phyloP scores from a whole-genome alignment of 2,113 vertebrate species.

The Grammatotria lemairii region DNA sequence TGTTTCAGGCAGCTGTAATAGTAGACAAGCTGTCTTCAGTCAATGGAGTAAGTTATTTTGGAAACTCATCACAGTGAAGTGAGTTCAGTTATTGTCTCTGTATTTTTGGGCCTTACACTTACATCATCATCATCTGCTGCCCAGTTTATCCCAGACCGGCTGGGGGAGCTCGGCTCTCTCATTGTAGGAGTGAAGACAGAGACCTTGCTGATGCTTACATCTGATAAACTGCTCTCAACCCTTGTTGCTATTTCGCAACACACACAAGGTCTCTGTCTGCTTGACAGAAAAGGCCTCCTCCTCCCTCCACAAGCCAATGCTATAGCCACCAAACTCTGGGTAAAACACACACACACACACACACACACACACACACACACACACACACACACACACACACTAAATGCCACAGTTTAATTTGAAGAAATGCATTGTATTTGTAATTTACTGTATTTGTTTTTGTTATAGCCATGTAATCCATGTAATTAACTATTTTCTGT shows the following conservation, averaged over 20 bases:
- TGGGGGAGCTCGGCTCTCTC: slow-evolving; percentile 65
- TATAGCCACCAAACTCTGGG: slow-evolving; percentile 72
- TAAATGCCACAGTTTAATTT: background rate
- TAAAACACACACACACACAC: slow-evolving; percentile 3
- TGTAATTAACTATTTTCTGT: background rate
- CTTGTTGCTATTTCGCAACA: slow-evolving; percentile 55
- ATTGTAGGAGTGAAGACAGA: slow-evolving; percentile 65
- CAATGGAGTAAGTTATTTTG: slow-evolving; percentile 57
- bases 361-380: background rate
- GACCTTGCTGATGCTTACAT: slow-evolving; percentile 48
- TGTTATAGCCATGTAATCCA: background rate
- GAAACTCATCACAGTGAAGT: background rate
- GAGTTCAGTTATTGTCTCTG: background rate
- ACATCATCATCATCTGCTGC: background rate
- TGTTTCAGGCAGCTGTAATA: slow-evolving; percentile 66
- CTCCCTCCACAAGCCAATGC: slow-evolving; percentile 57
- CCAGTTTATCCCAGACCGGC: slow-evolving; percentile 43
- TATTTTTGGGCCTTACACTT: background rate
- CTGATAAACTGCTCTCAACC: slow-evolving; percentile 52
- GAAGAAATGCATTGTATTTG: background rate
- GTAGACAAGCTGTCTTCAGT: slow-evolving; percentile 64
- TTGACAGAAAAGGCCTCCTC: slow-evolving; percentile 40
- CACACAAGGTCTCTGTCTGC: slow-evolving; percentile 28
- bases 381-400: background rate
- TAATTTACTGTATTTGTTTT: background rate